Evolutionary conservation across 2,113 vertebrate species (phyloP), one percentile per base, ranked within the genome.

Genomic region (Rousettus leschenaultii): DNA sequence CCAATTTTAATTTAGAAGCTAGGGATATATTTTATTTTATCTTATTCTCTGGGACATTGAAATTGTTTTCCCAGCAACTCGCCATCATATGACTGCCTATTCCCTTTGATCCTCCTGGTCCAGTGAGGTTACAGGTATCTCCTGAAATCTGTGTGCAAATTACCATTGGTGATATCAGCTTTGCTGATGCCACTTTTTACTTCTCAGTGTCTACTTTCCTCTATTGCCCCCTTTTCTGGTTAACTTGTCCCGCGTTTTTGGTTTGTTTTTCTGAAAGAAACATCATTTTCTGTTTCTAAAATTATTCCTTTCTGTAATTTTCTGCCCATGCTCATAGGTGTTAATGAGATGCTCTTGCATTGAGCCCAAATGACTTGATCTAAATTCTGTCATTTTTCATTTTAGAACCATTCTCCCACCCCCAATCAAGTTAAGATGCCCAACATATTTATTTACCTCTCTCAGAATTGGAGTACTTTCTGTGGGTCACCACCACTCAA

Each of bases 251-350:
- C 70, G 61, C 3, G 35, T 3, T 68, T 53, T 84, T 68, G 57
- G 21, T 65, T 94, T 94, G 15, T 33, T 74, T 77, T 93, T 79
- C 22, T 87, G 74, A 63, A 95, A 89, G 38, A n/a, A 94, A 6
- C 11, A 80, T 82, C 2, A 86, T 83, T 80, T 89, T 94, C 12
- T 82, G 2, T 87, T 92, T 63, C 89, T 91, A 86, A 74, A 38
- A 89, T 78, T 79, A 43, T 18, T 55, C 9, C 48, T 38, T 70
- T 30, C 38, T 77, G 13, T 74, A 74, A 18, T 94, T 91, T 84
- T 77, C 24, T 82, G 21, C 19, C 14, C 21, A 24, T 15, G 13
- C 40, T 86, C 15, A 2, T 16, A 30, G 45, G 19, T 68, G 45
- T 89, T 74, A 38, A 61, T 30, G 53, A n/a, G 48, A 80, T n/a